Base-by-base conservation (phyloP, 2,797 vertebrate species). In the Stomatorhinus walkeri region DNA sequence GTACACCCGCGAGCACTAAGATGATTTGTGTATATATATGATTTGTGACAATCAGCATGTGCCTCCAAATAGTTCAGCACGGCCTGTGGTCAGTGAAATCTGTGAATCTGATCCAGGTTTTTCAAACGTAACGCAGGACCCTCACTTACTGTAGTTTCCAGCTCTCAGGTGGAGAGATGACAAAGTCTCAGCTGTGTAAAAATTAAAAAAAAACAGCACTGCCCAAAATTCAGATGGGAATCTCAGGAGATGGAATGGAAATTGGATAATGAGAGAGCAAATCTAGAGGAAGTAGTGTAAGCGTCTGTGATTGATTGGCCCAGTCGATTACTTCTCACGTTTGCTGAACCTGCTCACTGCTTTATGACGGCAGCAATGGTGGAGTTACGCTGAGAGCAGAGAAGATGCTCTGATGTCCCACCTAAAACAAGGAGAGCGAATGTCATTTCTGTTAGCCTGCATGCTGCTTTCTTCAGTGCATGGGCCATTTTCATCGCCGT, bases 401-500 rank as follows among this genome's bases (percentile, higher is more conserved):
- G 32, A 6, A 72, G 24, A 32, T 32, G 76, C n/a, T 81, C 14
- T 43, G 16, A 46, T 46, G 36, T 81, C 6, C 76, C 76, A 81
- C 16, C 76, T 19, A 43, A 19, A 76, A 1, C 32, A 76, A 8
- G 32, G 6, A 79, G 1, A 79, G 36, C 36, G 40, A n/a, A n/a
- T 9, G 76, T 81, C 36, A 40, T 68, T 68, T 48, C 16, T 51
- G 48, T 84, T 56, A 46, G 49, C 87, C 4, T 51, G 76, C 54
- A 24, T 24, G 36, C 43, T 76, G 84, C 48, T 8, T 19, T 59
- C 32, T 51, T 43, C 32, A 64, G 36, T 49, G 16, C 46, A n/a
- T 40, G 54, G 87, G 72, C 8, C 88, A 61, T 88, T 88, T 90
- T 90, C 90, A 91, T 88, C 87, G 6, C 5, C n/a, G 56, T 24